Percentiles rank a stretch among this genome's conserved stretches.
phyloP scores from a whole-genome alignment of 2,113 vertebrate genomes.

The Cairina moschata region DNA sequence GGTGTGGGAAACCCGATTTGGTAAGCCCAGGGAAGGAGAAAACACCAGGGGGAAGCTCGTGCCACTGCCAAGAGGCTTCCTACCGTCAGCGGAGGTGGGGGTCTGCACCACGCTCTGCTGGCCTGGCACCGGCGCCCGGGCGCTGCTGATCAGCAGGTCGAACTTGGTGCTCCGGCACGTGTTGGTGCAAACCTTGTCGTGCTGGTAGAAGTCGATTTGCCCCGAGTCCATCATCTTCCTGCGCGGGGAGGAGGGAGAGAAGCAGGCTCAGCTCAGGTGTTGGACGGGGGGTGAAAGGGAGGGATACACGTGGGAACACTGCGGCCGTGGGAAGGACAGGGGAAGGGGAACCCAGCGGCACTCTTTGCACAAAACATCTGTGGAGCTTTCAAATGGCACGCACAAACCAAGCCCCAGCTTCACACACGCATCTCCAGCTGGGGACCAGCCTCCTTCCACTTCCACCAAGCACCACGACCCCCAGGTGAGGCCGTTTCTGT shows the following conservation, averaged over 20 bases:
- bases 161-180: conserved; percentile 96
- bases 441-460: neutral
- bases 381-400: neutral
- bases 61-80: conserved; percentile 40
- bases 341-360: neutral
- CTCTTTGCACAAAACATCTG: neutral
- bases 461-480: neutral
- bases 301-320: neutral
- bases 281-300: neutral
- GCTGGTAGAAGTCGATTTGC: conserved; percentile 96
- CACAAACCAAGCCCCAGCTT: neutral
- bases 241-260: conserved; percentile 33
- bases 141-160: conserved; percentile 90
- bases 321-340: neutral
- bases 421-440: neutral
- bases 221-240: conserved; percentile 98
- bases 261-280: conserved; percentile 23
- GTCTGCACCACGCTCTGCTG: conserved; percentile 85
- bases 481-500: neutral
- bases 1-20: too few species aligned
- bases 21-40: neutral
- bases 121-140: conserved; percentile 83
- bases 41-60: neutral
- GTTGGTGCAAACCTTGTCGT: conserved; percentile 93
- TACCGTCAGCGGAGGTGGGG: conserved; percentile 86